Evolutionary conservation across 2,113 vertebrate species (phyloP).

Genomic region (Desmodus rotundus): DNA sequence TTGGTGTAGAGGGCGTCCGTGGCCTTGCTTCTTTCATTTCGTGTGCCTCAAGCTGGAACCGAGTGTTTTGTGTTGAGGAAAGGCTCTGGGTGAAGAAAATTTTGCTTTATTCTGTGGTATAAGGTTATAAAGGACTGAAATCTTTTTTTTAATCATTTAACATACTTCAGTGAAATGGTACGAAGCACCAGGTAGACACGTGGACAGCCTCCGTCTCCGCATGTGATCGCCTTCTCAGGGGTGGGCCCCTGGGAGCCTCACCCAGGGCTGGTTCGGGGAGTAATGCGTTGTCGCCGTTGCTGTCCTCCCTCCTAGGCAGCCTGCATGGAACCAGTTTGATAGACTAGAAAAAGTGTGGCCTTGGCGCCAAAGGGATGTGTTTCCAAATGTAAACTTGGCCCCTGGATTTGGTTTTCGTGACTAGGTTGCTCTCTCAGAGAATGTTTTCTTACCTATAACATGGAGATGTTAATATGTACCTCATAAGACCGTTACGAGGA

Average conservation of each 20-base stretch:
- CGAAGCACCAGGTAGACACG: neutral
- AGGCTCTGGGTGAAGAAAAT: neutral
- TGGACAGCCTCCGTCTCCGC: too few relatives aligned
- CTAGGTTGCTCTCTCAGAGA: neutral
- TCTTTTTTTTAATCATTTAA: neutral
- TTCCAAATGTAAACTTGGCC: neutral
- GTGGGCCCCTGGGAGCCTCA: neutral
- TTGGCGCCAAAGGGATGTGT: neutral
- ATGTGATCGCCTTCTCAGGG: accelerated
- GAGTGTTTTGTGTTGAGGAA: neutral
- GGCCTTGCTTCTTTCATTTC: neutral
- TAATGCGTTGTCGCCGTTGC: neutral
- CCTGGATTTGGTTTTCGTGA: neutral
- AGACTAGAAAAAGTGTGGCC: neutral
- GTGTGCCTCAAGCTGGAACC: neutral
- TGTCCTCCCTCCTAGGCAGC: neutral
- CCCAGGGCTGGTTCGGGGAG: neutral
- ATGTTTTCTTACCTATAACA: neutral
- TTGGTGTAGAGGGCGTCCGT: neutral
- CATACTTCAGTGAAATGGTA: neutral
- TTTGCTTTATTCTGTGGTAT: neutral
- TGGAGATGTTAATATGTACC: neutral
- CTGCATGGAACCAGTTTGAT: neutral
- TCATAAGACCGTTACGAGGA: neutral
- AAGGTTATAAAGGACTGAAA: neutral